Conservation (phyloP, 2,888 invertebrate species). For the Eupithecia vulgata region DNA sequence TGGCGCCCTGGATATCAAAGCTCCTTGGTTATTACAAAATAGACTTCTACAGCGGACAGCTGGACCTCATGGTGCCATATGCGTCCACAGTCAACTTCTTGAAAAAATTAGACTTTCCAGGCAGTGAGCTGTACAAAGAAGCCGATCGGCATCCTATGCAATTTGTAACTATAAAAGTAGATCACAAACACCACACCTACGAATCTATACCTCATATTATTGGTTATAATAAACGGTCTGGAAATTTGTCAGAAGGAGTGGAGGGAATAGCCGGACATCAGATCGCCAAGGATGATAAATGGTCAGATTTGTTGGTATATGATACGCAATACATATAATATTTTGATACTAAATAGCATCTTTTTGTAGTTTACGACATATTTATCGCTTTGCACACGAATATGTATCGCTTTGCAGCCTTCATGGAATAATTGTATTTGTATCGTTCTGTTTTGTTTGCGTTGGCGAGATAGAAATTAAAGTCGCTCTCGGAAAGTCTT, state of each 20-base stretch:
- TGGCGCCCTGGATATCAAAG: slow-evolving; percentile 26
- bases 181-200: too few relatives aligned
- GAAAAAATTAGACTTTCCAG: not conserved
- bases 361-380: too few relatives aligned
- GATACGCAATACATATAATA: too few relatives aligned
- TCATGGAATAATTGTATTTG: too few relatives aligned
- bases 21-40: slow-evolving; percentile 25
- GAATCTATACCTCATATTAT: too few relatives aligned
- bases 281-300: not conserved
- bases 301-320: accelerated
- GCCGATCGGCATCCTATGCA: not conserved
- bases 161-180: too few relatives aligned
- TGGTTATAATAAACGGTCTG: not conserved
- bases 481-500: too few relatives aligned
- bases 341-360: too few relatives aligned
- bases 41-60: slow-evolving; percentile 25
- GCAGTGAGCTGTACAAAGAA: not conserved
- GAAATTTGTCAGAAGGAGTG: not conserved
- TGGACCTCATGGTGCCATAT: slow-evolving; percentile 21
- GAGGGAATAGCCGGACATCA: not conserved
- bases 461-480: too few relatives aligned
- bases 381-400: too few relatives aligned
- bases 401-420: too few relatives aligned
- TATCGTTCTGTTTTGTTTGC: too few relatives aligned
- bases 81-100: slow-evolving; percentile 21